Evolutionary conservation across 2,888 invertebrate genomes (phyloP).

Genomic region (Limnephilus auricula): DNA sequence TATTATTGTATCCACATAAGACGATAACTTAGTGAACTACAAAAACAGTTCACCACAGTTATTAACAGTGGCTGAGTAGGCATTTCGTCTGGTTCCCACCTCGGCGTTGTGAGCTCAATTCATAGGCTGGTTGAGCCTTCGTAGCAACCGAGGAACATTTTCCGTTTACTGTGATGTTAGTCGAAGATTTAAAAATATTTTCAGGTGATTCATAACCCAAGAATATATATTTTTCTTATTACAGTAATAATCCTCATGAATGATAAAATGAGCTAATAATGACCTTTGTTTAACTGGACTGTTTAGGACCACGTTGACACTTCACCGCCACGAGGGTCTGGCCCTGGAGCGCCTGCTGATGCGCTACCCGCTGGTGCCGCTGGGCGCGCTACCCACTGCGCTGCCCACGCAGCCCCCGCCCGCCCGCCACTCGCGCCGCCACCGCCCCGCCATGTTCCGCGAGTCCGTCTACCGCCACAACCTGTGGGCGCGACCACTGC

Average conservation of each 20-base stretch:
- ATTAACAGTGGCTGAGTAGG: no score
- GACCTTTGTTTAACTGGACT: background rate
- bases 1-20: no score
- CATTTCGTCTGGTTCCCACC: no score
- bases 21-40: no score
- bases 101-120: no score
- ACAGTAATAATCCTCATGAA: background rate
- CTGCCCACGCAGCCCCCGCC: conserved; percentile 23
- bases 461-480: conserved; percentile 86
- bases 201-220: no score
- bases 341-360: conserved; percentile 80
- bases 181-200: no score
- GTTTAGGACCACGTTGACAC: conserved; percentile 83
- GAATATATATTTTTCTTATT: background rate
- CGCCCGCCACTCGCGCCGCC: conserved; percentile 49
- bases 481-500: conserved; percentile 85
- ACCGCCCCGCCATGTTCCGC: conserved; percentile 76
- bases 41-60: no score
- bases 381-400: background rate
- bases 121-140: no score
- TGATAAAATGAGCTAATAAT: background rate
- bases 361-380: conserved; percentile 69
- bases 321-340: conserved; percentile 79
- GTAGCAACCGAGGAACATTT: no score
- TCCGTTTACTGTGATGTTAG: no score